Base-by-base conservation (phyloP, 2,888 invertebrate species). In the Barypeithes pellucidus region DNA sequence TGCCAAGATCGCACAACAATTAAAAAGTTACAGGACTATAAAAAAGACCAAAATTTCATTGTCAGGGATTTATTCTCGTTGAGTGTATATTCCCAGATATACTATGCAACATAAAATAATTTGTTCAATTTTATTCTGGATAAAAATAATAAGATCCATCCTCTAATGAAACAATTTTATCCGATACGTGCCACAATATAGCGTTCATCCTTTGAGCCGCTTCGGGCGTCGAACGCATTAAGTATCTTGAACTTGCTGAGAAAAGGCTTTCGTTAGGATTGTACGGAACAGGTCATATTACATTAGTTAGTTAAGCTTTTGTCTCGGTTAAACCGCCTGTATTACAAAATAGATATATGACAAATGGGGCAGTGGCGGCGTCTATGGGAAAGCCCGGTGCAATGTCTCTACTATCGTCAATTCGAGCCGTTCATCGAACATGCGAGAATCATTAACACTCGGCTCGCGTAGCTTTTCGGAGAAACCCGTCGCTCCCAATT, bases 131-230 rank as follows among this genome's bases (percentile, higher is more conserved):
- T 43, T 43, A 43, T 43, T 43, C 4, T 4, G n/a, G 16, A 14
- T 43, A 43, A 43, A 43, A 43, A 43, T 43, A 43, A 43, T 43
- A 43, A 43, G 43, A 43, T 43, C 43, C 43, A 16, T 43, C 43
- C 8, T 16, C 43, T 43, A 43, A 43, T 43, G 43, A 43, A 43
- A 16, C 4, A 14, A 16, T 43, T 43, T 43, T 14, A 43, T 43
- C 43, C 43, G 14, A 43, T 16, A 43, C 43, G 43, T 43, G 43
- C 43, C 16, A 16, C 14, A 16, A 43, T 43, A 43, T 43, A 43
- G 16, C 43, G 1, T 7, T 43, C 43, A 43, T 43, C 43, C 43
- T 16, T 43, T 43, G 16, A 43, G 43, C 43, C 16, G n/a, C 16
- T 43, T 43, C 43, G 43, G 43, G 43, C 43, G 43, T 43, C 43